Conservation (phyloP, 2,888 invertebrate genomes). For the Lepidochitona cinerea region DNA sequence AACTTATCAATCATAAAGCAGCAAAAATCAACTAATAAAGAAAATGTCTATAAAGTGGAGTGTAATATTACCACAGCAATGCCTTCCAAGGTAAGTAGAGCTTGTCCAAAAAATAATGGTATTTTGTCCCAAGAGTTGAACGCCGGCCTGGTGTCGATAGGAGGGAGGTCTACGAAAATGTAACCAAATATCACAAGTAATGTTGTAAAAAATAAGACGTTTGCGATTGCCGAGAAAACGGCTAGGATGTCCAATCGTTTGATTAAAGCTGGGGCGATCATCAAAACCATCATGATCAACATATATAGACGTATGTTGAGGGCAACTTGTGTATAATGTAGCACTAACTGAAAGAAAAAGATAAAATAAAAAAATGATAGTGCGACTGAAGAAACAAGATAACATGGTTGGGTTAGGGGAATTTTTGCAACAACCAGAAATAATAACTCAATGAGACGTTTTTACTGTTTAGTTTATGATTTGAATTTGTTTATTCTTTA, state of each 20-base stretch:
- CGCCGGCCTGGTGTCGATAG: conserved; percentile 71
- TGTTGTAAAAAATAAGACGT: conserved; percentile 84
- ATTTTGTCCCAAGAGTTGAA: conserved; percentile 36
- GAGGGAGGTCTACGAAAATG: conserved; percentile 84
- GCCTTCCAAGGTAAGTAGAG: conserved; percentile 96
- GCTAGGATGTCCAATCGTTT: conserved; percentile 84
- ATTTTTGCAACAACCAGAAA: no score
- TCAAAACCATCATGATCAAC: conserved; percentile 46
- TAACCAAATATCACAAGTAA: conserved; percentile 88
- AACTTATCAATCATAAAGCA: no score
- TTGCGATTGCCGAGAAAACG: conserved; percentile 88
- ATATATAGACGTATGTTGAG: conserved; percentile 78
- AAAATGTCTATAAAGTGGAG: no score
- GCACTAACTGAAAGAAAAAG: conserved; percentile 34
- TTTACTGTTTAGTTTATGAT: no score
- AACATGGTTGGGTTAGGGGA: no score
- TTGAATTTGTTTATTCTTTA: no score
- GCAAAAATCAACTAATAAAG: no score
- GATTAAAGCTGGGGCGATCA: conserved; percentile 68
- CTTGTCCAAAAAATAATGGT: conserved; percentile 94
- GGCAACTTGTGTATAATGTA: conserved; percentile 17
- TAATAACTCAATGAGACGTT: no score
- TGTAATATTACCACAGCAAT: conserved; percentile 76
- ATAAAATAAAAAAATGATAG: no score
- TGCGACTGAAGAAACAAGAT: no score